phyloP scores from a whole-genome alignment of 1,140 invertebrate genomes.

The Drosophila triauraria region DNA sequence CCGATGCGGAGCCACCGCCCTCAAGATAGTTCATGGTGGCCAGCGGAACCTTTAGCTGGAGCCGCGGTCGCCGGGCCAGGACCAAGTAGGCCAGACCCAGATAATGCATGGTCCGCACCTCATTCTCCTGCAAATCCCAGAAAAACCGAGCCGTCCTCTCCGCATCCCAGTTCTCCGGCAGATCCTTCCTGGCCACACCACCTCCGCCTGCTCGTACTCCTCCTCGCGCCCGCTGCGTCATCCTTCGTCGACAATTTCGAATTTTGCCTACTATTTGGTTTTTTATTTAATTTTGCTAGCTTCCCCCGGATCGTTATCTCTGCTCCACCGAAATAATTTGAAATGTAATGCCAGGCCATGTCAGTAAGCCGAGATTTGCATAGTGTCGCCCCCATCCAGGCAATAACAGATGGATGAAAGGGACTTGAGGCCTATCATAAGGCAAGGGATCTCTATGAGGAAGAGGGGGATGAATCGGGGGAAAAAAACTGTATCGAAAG shows the following conservation, averaged over 20 bases:
- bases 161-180: background rate
- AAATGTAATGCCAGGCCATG: conserved; percentile 50
- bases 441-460: conserved; percentile 24
- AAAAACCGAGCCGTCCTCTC: conserved; percentile 18
- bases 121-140: conserved; percentile 56
- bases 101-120: conserved; percentile 66
- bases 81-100: conserved; percentile 65
- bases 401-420: conserved; percentile 43
- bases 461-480: background rate
- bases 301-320: background rate
- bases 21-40: conserved; percentile 58
- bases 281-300: conserved; percentile 20
- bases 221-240: conserved; percentile 21
- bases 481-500: background rate
- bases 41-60: conserved; percentile 56
- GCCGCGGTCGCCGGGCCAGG: conserved; percentile 34
- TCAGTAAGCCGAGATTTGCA: conserved; percentile 50
- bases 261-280: conserved; percentile 21
- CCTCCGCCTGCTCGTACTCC: background rate
- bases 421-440: conserved; percentile 11
- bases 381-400: conserved; percentile 28
- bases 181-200: background rate
- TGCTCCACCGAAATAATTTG: conserved; percentile 44
- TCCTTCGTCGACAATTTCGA: conserved; percentile 26
- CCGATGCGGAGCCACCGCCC: conserved; percentile 17